These are phyloP conservation scores for Zhuqinia jingwanae DNA, from an alignment of 2,888 invertebrate genomes.

Conservation along the genomic window DNA sequence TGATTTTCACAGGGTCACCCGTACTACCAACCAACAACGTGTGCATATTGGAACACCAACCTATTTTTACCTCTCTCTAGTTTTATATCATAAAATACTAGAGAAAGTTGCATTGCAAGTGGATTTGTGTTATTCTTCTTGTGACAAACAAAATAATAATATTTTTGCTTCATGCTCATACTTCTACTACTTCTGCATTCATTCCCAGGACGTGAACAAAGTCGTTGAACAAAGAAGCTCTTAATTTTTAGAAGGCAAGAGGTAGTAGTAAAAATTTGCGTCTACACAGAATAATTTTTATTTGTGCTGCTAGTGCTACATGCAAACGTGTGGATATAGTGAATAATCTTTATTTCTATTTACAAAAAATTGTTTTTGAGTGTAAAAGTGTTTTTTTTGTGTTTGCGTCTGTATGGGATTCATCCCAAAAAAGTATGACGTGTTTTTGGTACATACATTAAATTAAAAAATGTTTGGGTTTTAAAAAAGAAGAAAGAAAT, in stretches of 20 bases:
- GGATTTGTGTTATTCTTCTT: neutral
- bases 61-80: too few species aligned
- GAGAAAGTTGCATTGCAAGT: conserved; percentile 16
- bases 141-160: neutral
- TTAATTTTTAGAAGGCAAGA: neutral
- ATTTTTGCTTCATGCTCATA: too few species aligned
- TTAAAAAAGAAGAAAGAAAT: neutral
- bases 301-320: neutral
- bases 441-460: conserved; percentile 22
- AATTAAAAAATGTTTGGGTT: conserved; percentile 6
- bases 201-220: conserved; percentile 17
- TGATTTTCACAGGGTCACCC: conserved; percentile 28
- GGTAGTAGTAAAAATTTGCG: neutral
- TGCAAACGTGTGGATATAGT: neutral
- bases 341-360: conserved; percentile 10
- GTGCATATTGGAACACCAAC: too few species aligned
- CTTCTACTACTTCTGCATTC: neutral
- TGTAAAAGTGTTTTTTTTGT: conserved; percentile 9
- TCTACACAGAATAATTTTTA: neutral
- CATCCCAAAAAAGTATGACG: conserved; percentile 40
- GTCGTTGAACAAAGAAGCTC: conserved; percentile 32
- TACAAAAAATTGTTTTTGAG: conserved; percentile 15
- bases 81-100: too few species aligned
- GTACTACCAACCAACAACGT: too few species aligned
- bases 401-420: conserved; percentile 21